Conservation (phyloP, 2,888 invertebrate species). For the Andrena marginata region DNA sequence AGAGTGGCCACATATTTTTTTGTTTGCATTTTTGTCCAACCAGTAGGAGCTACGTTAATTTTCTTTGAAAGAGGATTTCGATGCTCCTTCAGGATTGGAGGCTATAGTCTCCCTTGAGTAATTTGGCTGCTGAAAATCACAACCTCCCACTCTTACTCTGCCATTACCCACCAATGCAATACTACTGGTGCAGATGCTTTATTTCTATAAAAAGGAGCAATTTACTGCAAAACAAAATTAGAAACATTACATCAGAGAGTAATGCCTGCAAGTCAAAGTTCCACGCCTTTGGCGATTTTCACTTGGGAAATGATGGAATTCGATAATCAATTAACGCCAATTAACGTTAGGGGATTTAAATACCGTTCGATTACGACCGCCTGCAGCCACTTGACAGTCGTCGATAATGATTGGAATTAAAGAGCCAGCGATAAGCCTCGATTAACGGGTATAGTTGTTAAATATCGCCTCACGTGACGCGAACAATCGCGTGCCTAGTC, state of each 20-base stretch:
- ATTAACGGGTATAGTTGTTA: constrained; percentile 30
- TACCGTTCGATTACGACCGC: constrained; percentile 29
- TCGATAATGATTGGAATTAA: constrained; percentile 44
- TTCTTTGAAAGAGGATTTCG: neutral
- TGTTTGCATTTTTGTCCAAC: neutral
- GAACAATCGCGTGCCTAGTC: neutral
- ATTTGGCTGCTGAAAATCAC: neutral
- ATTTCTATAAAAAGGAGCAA: neutral
- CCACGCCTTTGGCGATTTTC: neutral
- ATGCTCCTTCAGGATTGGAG: neutral
- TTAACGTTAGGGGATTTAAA: constrained; percentile 18
- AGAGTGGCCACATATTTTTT: neutral
- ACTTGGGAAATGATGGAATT: neutral
- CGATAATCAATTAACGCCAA: constrained; percentile 21
- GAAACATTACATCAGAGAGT: neutral
- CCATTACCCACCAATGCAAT: too few species aligned
- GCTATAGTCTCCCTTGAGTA: neutral
- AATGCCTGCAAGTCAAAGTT: neutral
- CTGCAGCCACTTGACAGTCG: constrained; percentile 5
- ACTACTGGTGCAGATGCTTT: neutral
- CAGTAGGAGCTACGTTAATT: neutral
- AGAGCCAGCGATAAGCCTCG: constrained; percentile 25
- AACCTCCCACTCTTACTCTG: neutral
- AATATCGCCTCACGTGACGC: constrained; percentile 7
- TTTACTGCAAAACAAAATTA: neutral